Percentiles rank a stretch among this genome's conserved stretches.
These are phyloP conservation scores for Heteromyza rotundicornis DNA, from an alignment of 2,888 invertebrate genomes.

Conservation along the genomic window DNA sequence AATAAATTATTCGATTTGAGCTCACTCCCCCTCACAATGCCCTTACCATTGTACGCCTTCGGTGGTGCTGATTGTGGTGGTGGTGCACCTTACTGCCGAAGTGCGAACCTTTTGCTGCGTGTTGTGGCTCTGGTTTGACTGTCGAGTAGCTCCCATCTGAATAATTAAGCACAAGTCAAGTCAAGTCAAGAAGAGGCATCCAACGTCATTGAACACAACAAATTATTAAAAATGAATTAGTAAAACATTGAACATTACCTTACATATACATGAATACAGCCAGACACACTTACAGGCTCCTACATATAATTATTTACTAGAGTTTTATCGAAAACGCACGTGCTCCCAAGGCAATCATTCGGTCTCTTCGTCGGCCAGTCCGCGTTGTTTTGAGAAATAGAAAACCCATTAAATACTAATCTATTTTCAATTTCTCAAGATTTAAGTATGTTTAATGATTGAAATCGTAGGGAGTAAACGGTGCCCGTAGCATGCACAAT, in stretches of 20 bases:
- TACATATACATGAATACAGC: neutral
- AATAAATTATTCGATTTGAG: no score
- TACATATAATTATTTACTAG: neutral
- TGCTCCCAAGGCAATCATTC: slow-evolving; percentile 43
- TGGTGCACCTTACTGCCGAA: neutral
- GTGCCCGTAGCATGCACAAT: slow-evolving; percentile 9
- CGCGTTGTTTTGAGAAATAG: slow-evolving; percentile 29
- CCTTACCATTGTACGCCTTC: no score
- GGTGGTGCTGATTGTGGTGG: neutral
- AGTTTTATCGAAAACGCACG: slow-evolving; percentile 37
- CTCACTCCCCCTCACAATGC: no score
- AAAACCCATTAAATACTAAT: slow-evolving; percentile 57
- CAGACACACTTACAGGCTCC: neutral
- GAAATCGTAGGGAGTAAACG: slow-evolving; percentile 25
- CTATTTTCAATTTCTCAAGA: slow-evolving; percentile 51
- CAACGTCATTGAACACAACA: slow-evolving; percentile 44
- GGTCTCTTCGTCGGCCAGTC: neutral
- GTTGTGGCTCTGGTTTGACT: slow-evolving; percentile 27
- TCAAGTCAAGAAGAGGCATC: slow-evolving; percentile 32
- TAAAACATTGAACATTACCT: slow-evolving; percentile 45
- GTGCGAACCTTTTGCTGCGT: slow-evolving; percentile 30
- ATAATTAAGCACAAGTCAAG: slow-evolving; percentile 29
- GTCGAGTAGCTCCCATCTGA: slow-evolving; percentile 2
- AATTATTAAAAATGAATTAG: slow-evolving; percentile 60
- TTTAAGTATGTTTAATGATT: slow-evolving; percentile 40